phyloP scores from a whole-genome alignment of 2,113 vertebrate genomes.

The Platycercus adscitus region DNA sequence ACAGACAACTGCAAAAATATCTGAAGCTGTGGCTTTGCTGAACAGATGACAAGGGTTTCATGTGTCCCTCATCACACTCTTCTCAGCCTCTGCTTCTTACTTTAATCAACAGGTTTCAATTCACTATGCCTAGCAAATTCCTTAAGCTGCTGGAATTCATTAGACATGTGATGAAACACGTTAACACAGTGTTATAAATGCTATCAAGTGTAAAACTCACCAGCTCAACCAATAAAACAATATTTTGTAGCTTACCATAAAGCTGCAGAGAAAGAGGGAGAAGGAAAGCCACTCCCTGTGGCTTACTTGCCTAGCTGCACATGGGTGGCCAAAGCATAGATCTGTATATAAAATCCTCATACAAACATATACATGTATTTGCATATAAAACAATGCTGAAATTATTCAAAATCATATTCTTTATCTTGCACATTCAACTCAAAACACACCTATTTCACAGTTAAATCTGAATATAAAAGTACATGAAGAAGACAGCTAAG shows the following conservation, averaged over 20 bases:
- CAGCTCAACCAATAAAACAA: not conserved
- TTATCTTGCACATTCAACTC: not conserved
- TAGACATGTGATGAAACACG: not conserved
- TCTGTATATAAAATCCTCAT: not conserved
- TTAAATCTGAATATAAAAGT: not conserved
- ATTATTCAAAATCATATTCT: not conserved
- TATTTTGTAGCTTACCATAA: not conserved
- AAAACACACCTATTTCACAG: not conserved
- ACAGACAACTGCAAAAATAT: not conserved
- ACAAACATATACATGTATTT: not conserved
- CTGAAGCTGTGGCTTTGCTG: not conserved
- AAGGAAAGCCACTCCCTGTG: not conserved
- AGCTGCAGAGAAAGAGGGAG: not conserved
- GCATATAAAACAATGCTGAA: not conserved
- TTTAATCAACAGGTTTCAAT: constrained; percentile 3
- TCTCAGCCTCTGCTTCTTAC: not conserved
- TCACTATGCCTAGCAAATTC: constrained; percentile 23
- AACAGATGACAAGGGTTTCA: constrained; percentile 50
- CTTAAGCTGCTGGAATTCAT: constrained; percentile 28
- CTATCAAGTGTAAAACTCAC: not conserved
- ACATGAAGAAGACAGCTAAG: not conserved
- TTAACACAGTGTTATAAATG: not conserved
- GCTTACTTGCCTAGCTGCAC: not conserved
- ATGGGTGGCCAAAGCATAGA: not conserved
- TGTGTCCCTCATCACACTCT: not conserved